Evolutionary conservation across 2,113 vertebrate genomes (phyloP).

Genomic region (rabbit (Oryctolagus cuniculus)): mOryCun1.1 NC_091438.1:152175001-152175500

Average conservation of each 20-base stretch:
- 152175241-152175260: not conserved
- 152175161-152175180: not conserved
- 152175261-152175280: not conserved
- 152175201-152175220: not conserved
- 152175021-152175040: not conserved
- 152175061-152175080: not conserved
- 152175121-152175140: accelerated
- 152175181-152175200: not conserved
- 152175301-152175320: not conserved
- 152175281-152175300: not conserved
- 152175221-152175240: not conserved
- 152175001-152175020: too few relatives aligned
- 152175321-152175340: not conserved
- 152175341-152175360: not conserved
- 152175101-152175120: too few relatives aligned
- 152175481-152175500: not conserved
- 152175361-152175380: not conserved
- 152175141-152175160: not conserved
- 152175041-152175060: not conserved
- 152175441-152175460: not conserved
- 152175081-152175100: not conserved
- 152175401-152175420: not conserved
- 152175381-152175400: not conserved
- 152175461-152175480: not conserved
- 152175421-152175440: not conserved